These are phyloP conservation scores for Mylabris sibirica DNA, from an alignment of 2,888 invertebrate genomes.

Conservation along the genomic window DNA sequence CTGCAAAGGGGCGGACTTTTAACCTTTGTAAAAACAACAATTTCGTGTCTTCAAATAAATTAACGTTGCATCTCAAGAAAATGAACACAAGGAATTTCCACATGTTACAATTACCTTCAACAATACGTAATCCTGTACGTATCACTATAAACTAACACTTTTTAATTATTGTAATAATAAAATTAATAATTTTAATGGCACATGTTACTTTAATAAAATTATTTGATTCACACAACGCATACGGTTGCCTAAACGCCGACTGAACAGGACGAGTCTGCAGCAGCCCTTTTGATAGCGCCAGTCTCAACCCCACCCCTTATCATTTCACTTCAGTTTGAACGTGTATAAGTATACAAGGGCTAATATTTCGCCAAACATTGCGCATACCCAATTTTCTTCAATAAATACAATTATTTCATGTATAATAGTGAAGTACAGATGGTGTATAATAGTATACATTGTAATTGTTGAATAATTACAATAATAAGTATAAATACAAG, in stretches of 20 bases:
- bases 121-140: slow-evolving; percentile 22
- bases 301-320: slow-evolving; percentile 43
- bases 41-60: background rate
- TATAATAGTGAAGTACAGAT: background rate
- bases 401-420: slow-evolving; percentile 29
- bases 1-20: background rate
- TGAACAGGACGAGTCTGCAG: slow-evolving; percentile 39
- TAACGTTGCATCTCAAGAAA: background rate
- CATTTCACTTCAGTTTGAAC: slow-evolving; percentile 37
- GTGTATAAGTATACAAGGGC: slow-evolving; percentile 40
- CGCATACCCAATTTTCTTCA: slow-evolving; percentile 47
- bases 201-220: background rate
- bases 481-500: background rate
- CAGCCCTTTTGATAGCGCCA: slow-evolving; percentile 43
- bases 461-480: slow-evolving; percentile 10
- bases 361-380: slow-evolving; percentile 49
- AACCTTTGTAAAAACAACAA: background rate
- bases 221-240: slow-evolving; percentile 24
- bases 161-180: background rate
- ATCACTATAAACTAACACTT: slow-evolving; percentile 18
- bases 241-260: slow-evolving; percentile 31
- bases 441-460: slow-evolving; percentile 5
- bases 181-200: background rate
- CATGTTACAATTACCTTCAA: background rate
- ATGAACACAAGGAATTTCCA: too few relatives aligned